phyloP scores from a whole-genome alignment of 2,888 invertebrate species.

The Clistopyga incitator region DNA sequence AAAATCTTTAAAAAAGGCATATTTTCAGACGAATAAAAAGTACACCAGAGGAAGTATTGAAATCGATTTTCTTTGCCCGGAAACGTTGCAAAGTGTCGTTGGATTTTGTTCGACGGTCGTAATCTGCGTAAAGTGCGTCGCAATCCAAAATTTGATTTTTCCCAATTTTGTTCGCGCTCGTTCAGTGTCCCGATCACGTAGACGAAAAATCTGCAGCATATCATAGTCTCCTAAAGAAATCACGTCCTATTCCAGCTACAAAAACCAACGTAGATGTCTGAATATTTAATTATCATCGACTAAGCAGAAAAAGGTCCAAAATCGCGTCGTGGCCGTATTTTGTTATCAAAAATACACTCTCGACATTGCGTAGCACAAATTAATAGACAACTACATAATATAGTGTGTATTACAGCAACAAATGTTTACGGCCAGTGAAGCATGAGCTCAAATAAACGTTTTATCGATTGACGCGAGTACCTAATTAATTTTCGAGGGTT shows the following conservation, averaged over 20 bases:
- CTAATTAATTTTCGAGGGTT: slow-evolving; percentile 30
- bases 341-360: slow-evolving; percentile 11
- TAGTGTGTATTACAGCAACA: slow-evolving; percentile 18
- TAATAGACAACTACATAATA: background rate
- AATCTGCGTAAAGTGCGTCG: background rate
- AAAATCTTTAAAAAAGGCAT: background rate
- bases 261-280: slow-evolving; percentile 24
- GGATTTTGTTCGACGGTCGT: background rate
- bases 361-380: slow-evolving; percentile 13
- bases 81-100: background rate
- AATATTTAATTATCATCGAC: slow-evolving; percentile 29
- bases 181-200: background rate
- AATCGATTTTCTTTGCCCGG: background rate
- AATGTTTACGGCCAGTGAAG: slow-evolving; percentile 33
- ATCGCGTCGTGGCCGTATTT: background rate
- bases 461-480: slow-evolving; percentile 16
- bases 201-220: slow-evolving; percentile 33
- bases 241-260: background rate
- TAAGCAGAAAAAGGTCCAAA: slow-evolving; percentile 6
- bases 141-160: background rate
- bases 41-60: background rate
- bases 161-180: background rate
- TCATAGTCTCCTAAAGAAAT: slow-evolving; percentile 31
- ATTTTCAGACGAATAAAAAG: background rate
- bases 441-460: slow-evolving; percentile 41